These are phyloP conservation scores for Syrista parreyssii DNA, from an alignment of 2,888 invertebrate genomes.

Conservation along the genomic window DNA sequence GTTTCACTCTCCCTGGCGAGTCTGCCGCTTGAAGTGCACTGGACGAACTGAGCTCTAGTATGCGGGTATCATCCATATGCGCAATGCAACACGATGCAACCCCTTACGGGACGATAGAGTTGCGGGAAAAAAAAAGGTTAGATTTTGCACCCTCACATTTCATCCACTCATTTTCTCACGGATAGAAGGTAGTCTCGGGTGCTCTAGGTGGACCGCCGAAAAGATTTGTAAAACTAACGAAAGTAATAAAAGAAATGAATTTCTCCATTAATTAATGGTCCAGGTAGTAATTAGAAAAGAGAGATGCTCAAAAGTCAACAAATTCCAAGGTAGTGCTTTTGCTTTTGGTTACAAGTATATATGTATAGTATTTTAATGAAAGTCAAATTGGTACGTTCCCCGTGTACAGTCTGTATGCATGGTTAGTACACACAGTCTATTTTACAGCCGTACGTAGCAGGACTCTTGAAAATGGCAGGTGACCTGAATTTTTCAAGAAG, in stretches of 20 bases:
- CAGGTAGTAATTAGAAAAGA: background rate
- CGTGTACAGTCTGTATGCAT: background rate
- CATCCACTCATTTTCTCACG: background rate
- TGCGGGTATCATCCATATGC: background rate
- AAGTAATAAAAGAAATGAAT: background rate
- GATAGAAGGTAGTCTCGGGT: background rate
- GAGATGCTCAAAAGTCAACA: background rate
- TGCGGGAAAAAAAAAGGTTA: background rate
- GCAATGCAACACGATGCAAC: background rate
- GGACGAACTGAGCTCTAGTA: background rate
- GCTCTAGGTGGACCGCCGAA: background rate
- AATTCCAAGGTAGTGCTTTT: background rate
- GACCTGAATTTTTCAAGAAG: background rate
- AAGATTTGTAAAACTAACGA: background rate
- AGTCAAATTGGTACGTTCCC: background rate
- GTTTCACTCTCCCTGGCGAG: background rate
- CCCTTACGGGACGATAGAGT: conserved; percentile 15
- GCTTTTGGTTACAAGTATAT: background rate
- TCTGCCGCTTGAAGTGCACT: background rate
- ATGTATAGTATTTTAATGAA: background rate
- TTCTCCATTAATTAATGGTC: background rate
- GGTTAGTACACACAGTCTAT: background rate
- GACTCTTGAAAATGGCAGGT: background rate
- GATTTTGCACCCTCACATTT: conserved; percentile 6
- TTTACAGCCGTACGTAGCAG: background rate